phyloP scores from a whole-genome alignment of 2,797 vertebrate genomes.

The Valencia hispanica region DNA sequence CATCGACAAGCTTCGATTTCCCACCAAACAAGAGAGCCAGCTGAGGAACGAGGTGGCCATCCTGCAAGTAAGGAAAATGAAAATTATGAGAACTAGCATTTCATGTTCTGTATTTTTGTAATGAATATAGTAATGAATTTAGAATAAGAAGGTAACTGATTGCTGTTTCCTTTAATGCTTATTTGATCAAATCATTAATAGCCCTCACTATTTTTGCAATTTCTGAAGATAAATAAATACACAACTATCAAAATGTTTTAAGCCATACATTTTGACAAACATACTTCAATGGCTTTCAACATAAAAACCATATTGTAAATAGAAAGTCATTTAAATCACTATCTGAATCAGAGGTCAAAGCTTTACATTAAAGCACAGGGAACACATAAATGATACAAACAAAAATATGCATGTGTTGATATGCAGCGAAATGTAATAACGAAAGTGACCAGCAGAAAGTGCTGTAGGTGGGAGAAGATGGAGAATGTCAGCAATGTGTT shows the following conservation, averaged over 20 bases:
- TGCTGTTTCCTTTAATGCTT: not conserved
- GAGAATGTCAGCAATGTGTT: not conserved
- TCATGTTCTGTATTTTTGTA: not conserved
- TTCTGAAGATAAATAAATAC: not conserved
- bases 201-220: not conserved
- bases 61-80: slow-evolving; percentile 83
- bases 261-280: not conserved
- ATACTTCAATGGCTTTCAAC: not conserved
- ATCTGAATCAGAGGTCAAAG: not conserved
- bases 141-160: not conserved
- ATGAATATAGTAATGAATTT: not conserved
- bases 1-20: slow-evolving; percentile 93
- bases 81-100: not conserved
- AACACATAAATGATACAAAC: not conserved
- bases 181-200: not conserved
- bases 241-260: not conserved
- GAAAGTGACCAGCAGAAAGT: not conserved
- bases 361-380: not conserved
- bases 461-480: not conserved
- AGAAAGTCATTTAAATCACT: not conserved
- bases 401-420: not conserved
- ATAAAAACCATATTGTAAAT: not conserved
- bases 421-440: not conserved
- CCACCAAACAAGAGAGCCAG: slow-evolving; percentile 93
- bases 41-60: slow-evolving; percentile 94